Evolutionary conservation across 2,113 vertebrate species (phyloP).

Genomic region (Cnemophilus loriae): DNA sequence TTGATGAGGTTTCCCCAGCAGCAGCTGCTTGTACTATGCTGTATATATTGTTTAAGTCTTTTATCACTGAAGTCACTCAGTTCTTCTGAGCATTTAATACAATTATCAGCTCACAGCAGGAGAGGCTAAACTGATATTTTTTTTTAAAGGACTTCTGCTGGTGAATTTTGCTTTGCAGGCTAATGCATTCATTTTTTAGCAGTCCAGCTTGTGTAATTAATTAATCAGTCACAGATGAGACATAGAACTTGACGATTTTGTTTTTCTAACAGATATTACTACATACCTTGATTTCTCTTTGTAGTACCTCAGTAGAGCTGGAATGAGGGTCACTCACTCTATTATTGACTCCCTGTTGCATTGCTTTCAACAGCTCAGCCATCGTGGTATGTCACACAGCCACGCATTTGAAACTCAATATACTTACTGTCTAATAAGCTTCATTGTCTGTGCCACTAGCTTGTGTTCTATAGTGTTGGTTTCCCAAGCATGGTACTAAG

Average conservation of each 20-base stretch:
- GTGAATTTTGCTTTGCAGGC: neutral
- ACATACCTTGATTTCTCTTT: neutral
- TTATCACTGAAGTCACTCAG: neutral
- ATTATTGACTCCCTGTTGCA: neutral
- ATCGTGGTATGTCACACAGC: neutral
- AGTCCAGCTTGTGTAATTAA: neutral
- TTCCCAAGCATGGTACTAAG: slow-evolving; percentile 46
- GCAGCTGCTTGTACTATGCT: neutral
- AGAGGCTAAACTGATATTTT: neutral
- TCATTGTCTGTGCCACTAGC: slow-evolving; percentile 54
- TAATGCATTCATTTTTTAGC: neutral
- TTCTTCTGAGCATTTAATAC: neutral
- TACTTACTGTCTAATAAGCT: neutral
- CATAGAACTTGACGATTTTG: neutral
- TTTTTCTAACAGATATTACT: neutral
- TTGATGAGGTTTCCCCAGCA: neutral
- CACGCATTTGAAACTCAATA: neutral
- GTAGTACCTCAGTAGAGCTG: neutral
- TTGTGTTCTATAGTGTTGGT: slow-evolving; percentile 1
- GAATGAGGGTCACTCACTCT: neutral
- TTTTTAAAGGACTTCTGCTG: neutral
- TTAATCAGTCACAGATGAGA: neutral
- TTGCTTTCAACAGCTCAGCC: neutral
- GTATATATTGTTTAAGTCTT: neutral
- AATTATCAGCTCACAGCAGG: neutral